Evolutionary conservation across 2,797 vertebrate genomes (phyloP), one percentile per base, ranked within the genome.

Genomic region (Novumbra hubbsi): DNA sequence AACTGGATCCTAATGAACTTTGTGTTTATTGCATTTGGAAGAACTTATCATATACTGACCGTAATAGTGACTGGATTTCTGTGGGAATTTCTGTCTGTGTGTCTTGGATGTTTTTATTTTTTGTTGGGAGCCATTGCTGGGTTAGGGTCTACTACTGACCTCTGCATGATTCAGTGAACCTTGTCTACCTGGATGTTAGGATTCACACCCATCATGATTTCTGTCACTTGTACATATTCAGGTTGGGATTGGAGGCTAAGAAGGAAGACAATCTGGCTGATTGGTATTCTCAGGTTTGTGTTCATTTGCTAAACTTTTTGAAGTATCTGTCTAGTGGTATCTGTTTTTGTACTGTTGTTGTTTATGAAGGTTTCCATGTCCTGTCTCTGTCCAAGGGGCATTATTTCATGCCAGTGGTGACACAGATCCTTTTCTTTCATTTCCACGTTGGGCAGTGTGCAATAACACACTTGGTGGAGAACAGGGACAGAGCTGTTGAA

Each of bases 191-290:
- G 17, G 9, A 2, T 19, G n/a, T 57, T 50, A 49, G 70, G 27
- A 45, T 24, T 57, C 55, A 24, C 9, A 12, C 3, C 64, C 48
- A 65, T 0, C 19, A 14, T 83, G 14, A 82, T 48, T 73, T 1
- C 1, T 3, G 15, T 62, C 0, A 73, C 9, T 80, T 68, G 15
- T 14, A 73, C 55, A 24, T 70, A 73, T 16, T 0, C 71, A 99
- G 98, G 79, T 88, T 99, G 91, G 98, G 98, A 71, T 91, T 99
- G 72, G 98, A 99, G 88, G 95, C 94, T 41, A 99, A 95, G 89
- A 99, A 99, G 84, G 97, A 98, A 90, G 98, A 98, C 86, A 98
- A 98, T 82, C 90, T 99, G 80, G 90, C 97, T 45, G 98, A 99
- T 45, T 99, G 98, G 98, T 99, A 97, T 84, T 97, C 98, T 82